Evolutionary conservation across 2,113 vertebrate species (phyloP), one percentile per base, ranked within the genome.

Genomic region (Zeus faber): DNA sequence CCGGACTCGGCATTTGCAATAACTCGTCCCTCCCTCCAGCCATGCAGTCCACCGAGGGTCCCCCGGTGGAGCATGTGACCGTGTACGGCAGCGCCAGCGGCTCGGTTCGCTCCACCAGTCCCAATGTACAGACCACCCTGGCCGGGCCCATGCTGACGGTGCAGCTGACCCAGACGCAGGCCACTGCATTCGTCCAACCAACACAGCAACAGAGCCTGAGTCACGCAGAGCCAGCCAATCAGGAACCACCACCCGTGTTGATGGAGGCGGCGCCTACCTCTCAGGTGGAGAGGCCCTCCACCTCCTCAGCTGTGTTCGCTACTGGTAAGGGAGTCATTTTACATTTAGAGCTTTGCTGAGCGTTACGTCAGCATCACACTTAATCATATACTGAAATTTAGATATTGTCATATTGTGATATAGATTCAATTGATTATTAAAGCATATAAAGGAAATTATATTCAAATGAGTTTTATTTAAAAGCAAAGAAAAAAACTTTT

Each of bases 161-260:
- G 49, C 97, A 95, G 79, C 97, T 96, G 53, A 80, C 74, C 0
- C 94, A 94, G 64, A 93, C 89, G 0, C 96, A 98, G 70, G 91
- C 95, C 0, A 99, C 97, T 2, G 97, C 96, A 1, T 99, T 99
- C 39, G 96, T 99, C 52, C 97, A 99, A 51, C 97, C 97, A 20
- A 99, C 97, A 1, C 97, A 99, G 66, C 96, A 99, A 40, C 97
- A 99, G 56, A 95, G 89, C 26, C 78, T 93, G 55, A 83, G 90
- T 53, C 92, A 91, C 22, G 65, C 93, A 1, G 96, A 99, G 62
- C 92, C 91, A 1, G 74, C 91, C 43, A 91, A 70, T 75, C 97
- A 93, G 74, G 97, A 99, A 40, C 89, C 90, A 0, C 78, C 91
- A 0, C 75, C 92, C 10, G 56, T 88, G 48, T 77, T 94, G 33